Percentiles rank a stretch among this genome's conserved stretches.
phyloP scores from a whole-genome alignment of 2,113 vertebrate species.

The Vulpes ferrilata region DNA sequence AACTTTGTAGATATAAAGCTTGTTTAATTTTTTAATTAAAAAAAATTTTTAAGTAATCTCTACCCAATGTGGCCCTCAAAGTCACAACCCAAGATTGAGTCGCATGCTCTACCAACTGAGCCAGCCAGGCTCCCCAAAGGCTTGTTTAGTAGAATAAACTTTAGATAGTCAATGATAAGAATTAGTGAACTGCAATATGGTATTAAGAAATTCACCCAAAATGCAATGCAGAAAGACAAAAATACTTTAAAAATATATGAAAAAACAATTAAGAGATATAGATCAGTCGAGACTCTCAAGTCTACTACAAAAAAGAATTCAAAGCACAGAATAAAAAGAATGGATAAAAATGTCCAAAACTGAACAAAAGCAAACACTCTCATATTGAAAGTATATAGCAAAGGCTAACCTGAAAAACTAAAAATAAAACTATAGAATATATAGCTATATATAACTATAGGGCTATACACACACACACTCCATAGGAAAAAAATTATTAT shows the following conservation, averaged over 20 bases:
- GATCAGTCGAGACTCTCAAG: not conserved
- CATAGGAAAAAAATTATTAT: not conserved
- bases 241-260: not conserved
- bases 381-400: not conserved
- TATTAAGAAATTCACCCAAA: constrained; percentile 11
- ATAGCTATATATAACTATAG: not conserved
- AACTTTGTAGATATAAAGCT: not conserved
- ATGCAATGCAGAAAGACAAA: not conserved
- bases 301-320: not conserved
- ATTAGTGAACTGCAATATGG: not conserved
- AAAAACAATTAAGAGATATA: constrained; percentile 9
- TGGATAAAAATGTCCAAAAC: not conserved
- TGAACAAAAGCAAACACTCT: constrained; percentile 38
- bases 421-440: not conserved
- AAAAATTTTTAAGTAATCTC: not conserved
- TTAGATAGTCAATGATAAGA: not conserved
- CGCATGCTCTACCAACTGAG: not conserved
- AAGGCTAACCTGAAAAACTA: not conserved
- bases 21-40: not conserved
- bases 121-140: not conserved
- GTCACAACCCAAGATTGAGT: not conserved
- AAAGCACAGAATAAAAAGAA: not conserved
- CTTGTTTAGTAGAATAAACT: not conserved
- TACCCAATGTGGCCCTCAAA: not conserved
- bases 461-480: not conserved